Evolutionary conservation across 2,113 vertebrate genomes (phyloP), one percentile per base, ranked within the genome.

Genomic region (Felis chaus): DNA sequence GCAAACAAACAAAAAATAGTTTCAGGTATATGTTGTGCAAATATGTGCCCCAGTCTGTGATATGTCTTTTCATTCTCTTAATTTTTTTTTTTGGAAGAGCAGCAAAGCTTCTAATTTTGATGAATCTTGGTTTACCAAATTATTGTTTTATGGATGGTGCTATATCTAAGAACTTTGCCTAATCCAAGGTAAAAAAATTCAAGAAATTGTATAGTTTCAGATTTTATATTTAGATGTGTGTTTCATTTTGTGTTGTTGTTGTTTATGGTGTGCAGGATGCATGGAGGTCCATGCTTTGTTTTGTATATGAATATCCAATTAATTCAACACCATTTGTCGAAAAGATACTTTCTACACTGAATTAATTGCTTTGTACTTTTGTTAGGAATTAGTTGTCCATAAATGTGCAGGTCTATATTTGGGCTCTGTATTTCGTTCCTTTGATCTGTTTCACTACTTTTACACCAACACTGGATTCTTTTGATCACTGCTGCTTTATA

Each of bases 331-430:
- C 29, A 39, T n/a, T 89, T 89, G 33, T 36, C 50, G 4, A 86
- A 89, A 61, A 87, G 61, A 25, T 15, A 8, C 33, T 36, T 91
- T 78, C 16, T n/a, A 25, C 6, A n/a, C 10, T 36, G 29, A 88
- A 92, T 85, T 85, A 73, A 88, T 90, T 92, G 45, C 5, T 94
- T 94, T 50, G 48, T 48, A 93, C 23, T 39, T 95, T 81, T 89
- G 45, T 89, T 9, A 81, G 50, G 85, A 74, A 95, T 76, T 23
- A 50, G 39, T 69, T 41, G 39, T 85, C 18, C 48, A 19, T 90
- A 93, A 90, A 76, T 87, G 3, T 78, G 29, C 53, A 53, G 9
- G 19, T 79, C 19, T 95, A 8, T 33, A 33, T 93, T 76, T 69
- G 41, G 29, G 45, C 29, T 82, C 69, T 68, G 4, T 63, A 31